phyloP scores from a whole-genome alignment of 2,113 vertebrate genomes.

The Nanger granti region DNA sequence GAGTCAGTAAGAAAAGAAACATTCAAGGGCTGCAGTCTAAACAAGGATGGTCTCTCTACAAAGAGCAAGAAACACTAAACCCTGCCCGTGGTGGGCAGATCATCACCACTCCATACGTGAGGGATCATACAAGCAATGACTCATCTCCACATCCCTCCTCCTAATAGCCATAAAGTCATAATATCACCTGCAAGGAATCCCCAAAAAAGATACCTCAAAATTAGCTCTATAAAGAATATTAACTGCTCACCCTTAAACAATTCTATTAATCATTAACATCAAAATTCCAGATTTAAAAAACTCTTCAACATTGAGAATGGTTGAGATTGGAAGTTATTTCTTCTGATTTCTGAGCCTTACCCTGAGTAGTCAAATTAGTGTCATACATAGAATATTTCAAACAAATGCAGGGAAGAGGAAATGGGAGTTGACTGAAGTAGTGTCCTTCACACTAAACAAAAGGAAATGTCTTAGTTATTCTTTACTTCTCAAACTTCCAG shows the following conservation, averaged over 20 bases:
- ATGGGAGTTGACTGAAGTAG: conserved; percentile 64
- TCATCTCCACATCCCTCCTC: background rate
- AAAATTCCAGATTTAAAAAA: conserved; percentile 30
- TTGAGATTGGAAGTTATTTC: background rate
- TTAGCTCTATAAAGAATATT: conserved; percentile 36
- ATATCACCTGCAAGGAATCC: background rate
- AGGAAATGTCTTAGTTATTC: conserved; percentile 58
- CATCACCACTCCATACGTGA: background rate
- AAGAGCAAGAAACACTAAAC: background rate
- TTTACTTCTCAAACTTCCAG: conserved; percentile 27
- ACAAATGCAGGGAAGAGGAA: conserved; percentile 65
- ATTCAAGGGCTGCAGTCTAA: background rate
- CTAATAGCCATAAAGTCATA: background rate
- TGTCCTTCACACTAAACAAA: conserved; percentile 64
- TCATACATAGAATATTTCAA: conserved; percentile 54
- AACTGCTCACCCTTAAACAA: conserved; percentile 56
- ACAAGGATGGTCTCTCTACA: background rate
- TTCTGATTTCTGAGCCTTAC: background rate
- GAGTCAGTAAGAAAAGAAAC: conserved; percentile 5
- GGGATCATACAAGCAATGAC: background rate
- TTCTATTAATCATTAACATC: conserved; percentile 62
- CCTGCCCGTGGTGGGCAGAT: background rate
- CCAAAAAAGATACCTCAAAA: background rate
- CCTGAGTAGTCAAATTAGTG: conserved; percentile 31
- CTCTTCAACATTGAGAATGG: background rate